phyloP scores from a whole-genome alignment of 2,888 invertebrate species.

The Cheilosia variabilis region DNA sequence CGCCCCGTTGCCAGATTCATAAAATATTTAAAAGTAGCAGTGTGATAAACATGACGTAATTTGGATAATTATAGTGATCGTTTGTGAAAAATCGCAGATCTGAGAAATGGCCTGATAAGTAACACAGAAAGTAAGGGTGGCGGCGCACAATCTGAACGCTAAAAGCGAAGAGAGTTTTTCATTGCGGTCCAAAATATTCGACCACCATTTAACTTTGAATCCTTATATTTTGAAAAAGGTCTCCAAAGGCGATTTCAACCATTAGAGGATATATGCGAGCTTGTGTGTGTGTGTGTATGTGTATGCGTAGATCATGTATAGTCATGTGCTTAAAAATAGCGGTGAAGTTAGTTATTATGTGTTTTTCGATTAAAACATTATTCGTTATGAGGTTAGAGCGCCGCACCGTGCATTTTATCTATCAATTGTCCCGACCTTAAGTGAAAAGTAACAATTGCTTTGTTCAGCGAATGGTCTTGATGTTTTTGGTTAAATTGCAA shows the following conservation, averaged over 20 bases:
- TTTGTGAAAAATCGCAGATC: conserved; percentile 52
- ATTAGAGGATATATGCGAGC: conserved; percentile 24
- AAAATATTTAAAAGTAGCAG: conserved; percentile 58
- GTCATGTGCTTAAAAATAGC: conserved; percentile 61
- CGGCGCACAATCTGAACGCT: neutral
- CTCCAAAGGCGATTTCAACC: conserved; percentile 5
- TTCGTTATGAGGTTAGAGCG: conserved; percentile 23
- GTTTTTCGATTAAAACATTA: conserved; percentile 52
- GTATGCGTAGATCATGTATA: conserved; percentile 24
- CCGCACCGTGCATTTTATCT: conserved; percentile 8
- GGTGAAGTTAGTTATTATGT: conserved; percentile 56
- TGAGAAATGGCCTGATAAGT: conserved; percentile 43
- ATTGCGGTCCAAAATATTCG: neutral
- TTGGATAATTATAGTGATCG: conserved; percentile 60
- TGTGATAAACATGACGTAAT: conserved; percentile 68
- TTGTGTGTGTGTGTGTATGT: conserved; percentile 1
- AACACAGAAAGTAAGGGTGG: conserved; percentile 41
- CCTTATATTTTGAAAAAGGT: conserved; percentile 13
- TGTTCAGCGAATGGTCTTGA: neutral
- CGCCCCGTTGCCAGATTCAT: conserved; percentile 57
- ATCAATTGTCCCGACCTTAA: conserved; percentile 26
- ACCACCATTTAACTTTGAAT: neutral
- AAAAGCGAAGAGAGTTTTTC: neutral
- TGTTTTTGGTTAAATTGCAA: neutral
- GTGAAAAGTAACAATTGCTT: conserved; percentile 1